Evolutionary conservation across 2,888 invertebrate species (phyloP).

Genomic region (Tillus elongatus): DNA sequence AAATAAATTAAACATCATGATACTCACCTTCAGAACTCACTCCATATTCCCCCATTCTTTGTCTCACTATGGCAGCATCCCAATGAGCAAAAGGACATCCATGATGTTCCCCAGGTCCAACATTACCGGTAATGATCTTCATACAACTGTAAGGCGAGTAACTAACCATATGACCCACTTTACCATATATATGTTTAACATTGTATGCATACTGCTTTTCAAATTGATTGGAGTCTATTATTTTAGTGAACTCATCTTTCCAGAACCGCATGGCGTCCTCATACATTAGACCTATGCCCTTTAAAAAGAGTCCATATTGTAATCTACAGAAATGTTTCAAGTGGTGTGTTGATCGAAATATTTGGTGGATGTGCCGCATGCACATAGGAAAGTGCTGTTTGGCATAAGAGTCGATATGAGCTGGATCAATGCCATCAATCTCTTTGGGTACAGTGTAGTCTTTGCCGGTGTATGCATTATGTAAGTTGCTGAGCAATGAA

Average conservation of each 20-base stretch:
- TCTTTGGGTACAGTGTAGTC: constrained; percentile 52
- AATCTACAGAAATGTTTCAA: constrained; percentile 78
- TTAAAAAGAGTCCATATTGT: constrained; percentile 90
- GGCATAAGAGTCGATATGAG: constrained; percentile 61
- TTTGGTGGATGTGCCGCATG: constrained; percentile 84
- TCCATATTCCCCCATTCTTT: constrained; percentile 60
- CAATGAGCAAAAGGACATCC: constrained; percentile 90
- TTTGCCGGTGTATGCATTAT: constrained; percentile 75
- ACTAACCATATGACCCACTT: constrained; percentile 83
- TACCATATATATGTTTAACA: constrained; percentile 89
- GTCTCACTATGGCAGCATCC: constrained; percentile 61
- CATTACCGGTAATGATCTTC: constrained; percentile 71
- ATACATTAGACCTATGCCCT: constrained; percentile 71
- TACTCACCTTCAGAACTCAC: constrained; percentile 51
- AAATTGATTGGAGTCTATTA: constrained; percentile 77
- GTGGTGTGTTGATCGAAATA: constrained; percentile 73
- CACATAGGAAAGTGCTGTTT: constrained; percentile 89
- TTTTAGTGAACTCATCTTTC: constrained; percentile 83
- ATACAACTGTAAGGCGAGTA: constrained; percentile 88
- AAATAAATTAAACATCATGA: constrained; percentile 11
- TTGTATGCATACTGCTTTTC: constrained; percentile 86
- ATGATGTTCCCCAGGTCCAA: constrained; percentile 75
- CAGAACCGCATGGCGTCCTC: constrained; percentile 88
- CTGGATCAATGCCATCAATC: constrained; percentile 28
- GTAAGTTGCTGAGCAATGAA: constrained; percentile 63